Percentiles rank a stretch among this genome's conserved stretches.
phyloP scores from a whole-genome alignment of 2,113 vertebrate species.

The Nestor notabilis region DNA sequence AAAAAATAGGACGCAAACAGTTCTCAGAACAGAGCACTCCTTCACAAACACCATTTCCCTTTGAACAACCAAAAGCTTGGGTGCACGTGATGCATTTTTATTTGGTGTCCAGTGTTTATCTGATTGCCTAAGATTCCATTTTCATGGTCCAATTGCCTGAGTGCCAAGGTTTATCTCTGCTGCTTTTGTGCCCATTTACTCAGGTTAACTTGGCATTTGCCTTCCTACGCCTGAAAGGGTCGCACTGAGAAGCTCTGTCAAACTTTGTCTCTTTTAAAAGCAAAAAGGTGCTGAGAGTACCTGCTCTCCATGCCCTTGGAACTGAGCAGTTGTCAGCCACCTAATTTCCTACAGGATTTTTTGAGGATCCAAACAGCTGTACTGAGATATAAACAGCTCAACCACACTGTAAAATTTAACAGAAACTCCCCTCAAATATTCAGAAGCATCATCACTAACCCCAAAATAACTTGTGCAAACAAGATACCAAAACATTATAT shows the following conservation, averaged over 20 bases:
- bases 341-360: neutral
- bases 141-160: neutral
- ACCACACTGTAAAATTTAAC: neutral
- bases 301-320: neutral
- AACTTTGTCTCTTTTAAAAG: slow-evolving; percentile 13
- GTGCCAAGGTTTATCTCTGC: slow-evolving; percentile 48
- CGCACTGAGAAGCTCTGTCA: slow-evolving; percentile 10
- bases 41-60: slow-evolving; percentile 36
- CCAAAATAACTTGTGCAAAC: neutral
- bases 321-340: neutral
- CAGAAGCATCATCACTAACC: neutral
- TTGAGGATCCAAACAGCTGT: neutral
- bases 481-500: neutral
- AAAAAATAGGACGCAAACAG: neutral
- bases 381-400: neutral
- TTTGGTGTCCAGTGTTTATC: neutral
- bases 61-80: slow-evolving; percentile 5
- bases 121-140: slow-evolving; percentile 22
- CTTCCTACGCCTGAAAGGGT: neutral
- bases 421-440: neutral
- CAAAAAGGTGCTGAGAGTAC: neutral
- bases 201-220: slow-evolving; percentile 43
- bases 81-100: neutral
- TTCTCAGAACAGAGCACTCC: neutral
- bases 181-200: slow-evolving; percentile 48